Evolutionary conservation across 2,888 invertebrate species (phyloP).

Genomic region (Arenicola marina): DNA sequence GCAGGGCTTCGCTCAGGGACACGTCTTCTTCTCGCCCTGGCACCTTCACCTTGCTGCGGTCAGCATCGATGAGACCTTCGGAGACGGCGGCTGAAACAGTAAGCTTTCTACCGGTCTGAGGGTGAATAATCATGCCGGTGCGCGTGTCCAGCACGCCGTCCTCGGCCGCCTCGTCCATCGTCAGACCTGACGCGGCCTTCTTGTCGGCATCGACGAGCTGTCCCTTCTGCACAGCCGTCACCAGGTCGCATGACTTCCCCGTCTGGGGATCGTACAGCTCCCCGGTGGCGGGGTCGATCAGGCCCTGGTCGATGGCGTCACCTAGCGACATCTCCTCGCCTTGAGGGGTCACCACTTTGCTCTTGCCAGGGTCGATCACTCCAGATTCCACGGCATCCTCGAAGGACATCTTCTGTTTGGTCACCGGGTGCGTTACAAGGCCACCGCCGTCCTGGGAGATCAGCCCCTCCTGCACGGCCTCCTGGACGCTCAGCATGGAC

Average conservation of each 20-base stretch:
- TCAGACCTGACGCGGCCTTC: conserved; percentile 8
- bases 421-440: conserved; percentile 29
- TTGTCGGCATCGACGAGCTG: conserved; percentile 17
- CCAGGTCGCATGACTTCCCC: conserved; percentile 13
- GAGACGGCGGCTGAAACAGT: conserved; percentile 16
- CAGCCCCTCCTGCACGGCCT: conserved; percentile 80
- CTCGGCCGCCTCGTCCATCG: conserved; percentile 62
- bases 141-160: conserved; percentile 28
- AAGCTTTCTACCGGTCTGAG: conserved; percentile 68
- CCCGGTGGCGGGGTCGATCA: conserved; percentile 65
- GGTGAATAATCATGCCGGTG: conserved; percentile 71
- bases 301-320: conserved; percentile 21
- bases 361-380: conserved; percentile 20
- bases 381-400: conserved; percentile 39
- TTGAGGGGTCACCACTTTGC: conserved; percentile 65
- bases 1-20: conserved; percentile 16
- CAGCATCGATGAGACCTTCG: conserved; percentile 76
- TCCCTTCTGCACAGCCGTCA: conserved; percentile 21
- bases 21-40: conserved; percentile 72
- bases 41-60: conserved; percentile 64
- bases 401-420: conserved; percentile 39
- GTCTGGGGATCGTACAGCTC: conserved; percentile 57
- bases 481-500: conserved; percentile 61
- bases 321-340: conserved; percentile 65
- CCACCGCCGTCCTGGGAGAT: conserved; percentile 62